A percentile compares a stretch with the other conserved stretches of the same genome.
These are phyloP conservation scores for Macroramphosus scolopax DNA, from an alignment of 2,797 vertebrate species.

Conservation along the genomic window DNA sequence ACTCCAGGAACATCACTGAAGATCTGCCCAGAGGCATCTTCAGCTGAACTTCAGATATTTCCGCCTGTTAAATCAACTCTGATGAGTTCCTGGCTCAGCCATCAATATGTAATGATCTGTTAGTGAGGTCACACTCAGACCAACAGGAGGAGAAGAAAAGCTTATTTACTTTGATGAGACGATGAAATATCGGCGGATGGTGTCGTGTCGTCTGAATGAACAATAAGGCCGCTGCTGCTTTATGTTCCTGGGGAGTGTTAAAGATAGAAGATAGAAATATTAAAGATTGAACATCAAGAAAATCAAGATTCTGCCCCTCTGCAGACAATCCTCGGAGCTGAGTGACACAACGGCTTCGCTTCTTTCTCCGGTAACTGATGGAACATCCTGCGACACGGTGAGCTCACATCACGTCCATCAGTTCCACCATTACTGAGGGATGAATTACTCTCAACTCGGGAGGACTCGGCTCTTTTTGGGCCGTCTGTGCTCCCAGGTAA, in stretches of 20 bases:
- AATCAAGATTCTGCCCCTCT: conserved; percentile 1
- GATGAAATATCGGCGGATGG: too few species aligned
- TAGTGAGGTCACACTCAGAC: too few species aligned
- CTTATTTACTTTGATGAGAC: too few species aligned
- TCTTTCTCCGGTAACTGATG: conserved; percentile 47
- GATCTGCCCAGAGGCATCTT: conserved; percentile 6
- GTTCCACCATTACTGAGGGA: conserved; percentile 49
- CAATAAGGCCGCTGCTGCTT: too few species aligned
- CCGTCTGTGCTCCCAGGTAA: conserved; percentile 35
- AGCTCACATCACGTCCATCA: conserved; percentile 41
- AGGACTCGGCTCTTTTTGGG: conserved; percentile 29
- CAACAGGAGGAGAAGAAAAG: too few species aligned
- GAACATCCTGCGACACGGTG: conserved; percentile 36
- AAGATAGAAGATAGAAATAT: too few species aligned
- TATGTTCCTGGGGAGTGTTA: too few species aligned
- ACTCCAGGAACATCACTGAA: too few species aligned
- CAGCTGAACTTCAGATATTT: not conserved
- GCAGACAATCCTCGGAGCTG: conserved; percentile 12
- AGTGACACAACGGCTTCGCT: conserved; percentile 9
- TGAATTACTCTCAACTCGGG: conserved; percentile 47
- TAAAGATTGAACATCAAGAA: not conserved
- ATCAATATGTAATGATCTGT: conserved; percentile 4
- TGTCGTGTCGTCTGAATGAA: too few species aligned
- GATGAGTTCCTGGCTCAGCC: too few species aligned
- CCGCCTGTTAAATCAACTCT: not conserved